Evolutionary conservation across 2,797 vertebrate species (phyloP).

Genomic region (Phoebastria nigripes): DNA sequence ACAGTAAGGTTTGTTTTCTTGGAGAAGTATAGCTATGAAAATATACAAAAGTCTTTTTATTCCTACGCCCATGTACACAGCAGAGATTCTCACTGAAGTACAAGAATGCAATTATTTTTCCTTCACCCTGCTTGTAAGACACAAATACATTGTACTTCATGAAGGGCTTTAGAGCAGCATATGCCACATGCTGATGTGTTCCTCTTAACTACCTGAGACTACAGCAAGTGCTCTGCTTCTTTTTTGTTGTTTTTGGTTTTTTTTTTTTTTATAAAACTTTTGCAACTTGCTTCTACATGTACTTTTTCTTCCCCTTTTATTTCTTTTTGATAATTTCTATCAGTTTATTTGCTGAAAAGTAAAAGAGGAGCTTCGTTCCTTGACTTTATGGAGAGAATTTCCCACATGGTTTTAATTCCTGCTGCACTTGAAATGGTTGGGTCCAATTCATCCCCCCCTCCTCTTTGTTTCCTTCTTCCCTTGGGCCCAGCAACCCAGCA

Average conservation of each 20-base stretch:
- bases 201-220: neutral
- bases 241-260: neutral
- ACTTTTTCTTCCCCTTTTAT: neutral
- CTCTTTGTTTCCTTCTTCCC: neutral
- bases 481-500: neutral
- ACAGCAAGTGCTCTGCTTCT: neutral
- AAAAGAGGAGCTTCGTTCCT: neutral
- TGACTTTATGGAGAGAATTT: neutral
- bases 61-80: conserved; percentile 12
- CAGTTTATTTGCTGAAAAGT: neutral
- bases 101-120: conserved; percentile 16
- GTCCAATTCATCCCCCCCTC: neutral
- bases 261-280: neutral
- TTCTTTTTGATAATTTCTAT: neutral
- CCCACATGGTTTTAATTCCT: neutral
- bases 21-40: conserved; percentile 6
- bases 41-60: conserved; percentile 26
- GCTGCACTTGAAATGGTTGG: neutral
- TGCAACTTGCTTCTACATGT: neutral
- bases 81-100: conserved; percentile 4
- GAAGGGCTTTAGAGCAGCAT: neutral
- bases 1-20: conserved; percentile 5
- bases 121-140: neutral
- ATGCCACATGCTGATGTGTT: neutral
- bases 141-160: conserved; percentile 5